Percentiles rank a stretch among this genome's conserved stretches.
Evolutionary conservation across 35 echinoderm and acorn worm species (phyloP).

Genomic region (Anneissia japonica): DNA sequence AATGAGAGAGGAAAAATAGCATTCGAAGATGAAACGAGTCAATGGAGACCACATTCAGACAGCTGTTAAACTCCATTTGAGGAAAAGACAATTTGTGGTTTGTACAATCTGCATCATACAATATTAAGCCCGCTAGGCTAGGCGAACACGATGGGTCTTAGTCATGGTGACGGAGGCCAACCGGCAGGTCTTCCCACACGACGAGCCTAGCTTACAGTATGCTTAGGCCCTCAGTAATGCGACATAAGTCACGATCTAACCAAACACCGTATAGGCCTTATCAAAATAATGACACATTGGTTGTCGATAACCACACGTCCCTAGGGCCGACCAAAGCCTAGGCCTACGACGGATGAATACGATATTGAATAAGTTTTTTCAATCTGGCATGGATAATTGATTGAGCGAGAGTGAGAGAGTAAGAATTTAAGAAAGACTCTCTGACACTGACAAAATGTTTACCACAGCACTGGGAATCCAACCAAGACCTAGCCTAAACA

Average conservation of each 20-base stretch:
- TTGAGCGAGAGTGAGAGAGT: too few relatives aligned
- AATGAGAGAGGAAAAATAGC: background rate
- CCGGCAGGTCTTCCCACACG: background rate
- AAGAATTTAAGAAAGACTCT: too few relatives aligned
- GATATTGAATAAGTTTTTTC: too few relatives aligned
- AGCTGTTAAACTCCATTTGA: constrained; percentile 65
- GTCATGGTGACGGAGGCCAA: background rate
- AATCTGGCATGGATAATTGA: too few relatives aligned
- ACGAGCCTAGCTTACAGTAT: background rate
- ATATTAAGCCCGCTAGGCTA: background rate
- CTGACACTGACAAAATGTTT: too few relatives aligned
- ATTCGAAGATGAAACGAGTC: constrained; percentile 41
- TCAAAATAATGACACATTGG: background rate
- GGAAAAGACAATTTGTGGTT: constrained; percentile 69
- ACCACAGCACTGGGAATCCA: too few relatives aligned
- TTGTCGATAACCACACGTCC: too few relatives aligned
- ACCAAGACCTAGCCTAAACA: too few relatives aligned
- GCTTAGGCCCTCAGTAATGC: background rate
- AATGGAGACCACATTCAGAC: constrained; percentile 68
- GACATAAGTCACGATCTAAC: background rate
- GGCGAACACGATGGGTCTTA: background rate
- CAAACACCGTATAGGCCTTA: background rate
- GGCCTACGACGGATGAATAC: too few relatives aligned
- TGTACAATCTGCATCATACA: background rate
- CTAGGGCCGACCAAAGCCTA: too few relatives aligned